Conservation (phyloP, 1,140 invertebrate genomes). For the Microvelia longipes region DNA sequence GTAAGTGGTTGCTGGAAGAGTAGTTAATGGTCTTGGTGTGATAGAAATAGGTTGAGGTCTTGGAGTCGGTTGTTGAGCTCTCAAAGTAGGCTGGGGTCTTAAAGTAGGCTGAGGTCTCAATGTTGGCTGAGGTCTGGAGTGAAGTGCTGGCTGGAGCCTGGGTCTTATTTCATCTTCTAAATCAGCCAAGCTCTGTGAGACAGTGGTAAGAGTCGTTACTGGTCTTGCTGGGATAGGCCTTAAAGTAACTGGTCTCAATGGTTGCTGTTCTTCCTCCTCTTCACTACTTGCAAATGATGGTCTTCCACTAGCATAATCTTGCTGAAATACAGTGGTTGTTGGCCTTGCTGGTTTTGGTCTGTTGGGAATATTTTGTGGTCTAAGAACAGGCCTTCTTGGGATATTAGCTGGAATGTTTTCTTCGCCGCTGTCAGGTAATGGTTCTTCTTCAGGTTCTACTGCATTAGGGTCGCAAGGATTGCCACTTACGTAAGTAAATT, state of each 20-base stretch:
- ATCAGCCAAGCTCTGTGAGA: constrained; percentile 27
- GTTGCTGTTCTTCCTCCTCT: constrained; percentile 37
- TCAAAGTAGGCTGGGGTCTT: constrained; percentile 27
- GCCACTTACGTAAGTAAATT: constrained; percentile 82
- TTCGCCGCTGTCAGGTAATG: constrained; percentile 19
- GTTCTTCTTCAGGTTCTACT: constrained; percentile 44
- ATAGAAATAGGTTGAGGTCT: constrained; percentile 31
- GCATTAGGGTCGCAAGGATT: constrained; percentile 73
- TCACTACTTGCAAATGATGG: constrained; percentile 17
- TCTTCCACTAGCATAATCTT: constrained; percentile 20
- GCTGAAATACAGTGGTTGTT: constrained; percentile 27
- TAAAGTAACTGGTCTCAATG: constrained; percentile 45
- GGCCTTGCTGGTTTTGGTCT: constrained; percentile 26
- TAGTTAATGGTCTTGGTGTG: constrained; percentile 37
- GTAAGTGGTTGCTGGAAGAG: constrained; percentile 47
- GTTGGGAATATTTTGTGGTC: constrained; percentile 10
- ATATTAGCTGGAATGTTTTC: constrained; percentile 26
- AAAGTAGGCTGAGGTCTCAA: neutral
- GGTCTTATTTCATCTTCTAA: constrained; percentile 31
- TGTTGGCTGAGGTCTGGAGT: constrained; percentile 31
- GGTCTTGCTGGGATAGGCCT: constrained; percentile 37
- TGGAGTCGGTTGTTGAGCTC: constrained; percentile 31
- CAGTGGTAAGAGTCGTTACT: constrained; percentile 26
- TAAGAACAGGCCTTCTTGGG: constrained; percentile 21
- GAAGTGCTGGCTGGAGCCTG: constrained; percentile 30